Percentiles rank a stretch among this genome's conserved stretches.
Conservation (phyloP, 2,113 vertebrate species). For the Tupaia tana region DNA sequence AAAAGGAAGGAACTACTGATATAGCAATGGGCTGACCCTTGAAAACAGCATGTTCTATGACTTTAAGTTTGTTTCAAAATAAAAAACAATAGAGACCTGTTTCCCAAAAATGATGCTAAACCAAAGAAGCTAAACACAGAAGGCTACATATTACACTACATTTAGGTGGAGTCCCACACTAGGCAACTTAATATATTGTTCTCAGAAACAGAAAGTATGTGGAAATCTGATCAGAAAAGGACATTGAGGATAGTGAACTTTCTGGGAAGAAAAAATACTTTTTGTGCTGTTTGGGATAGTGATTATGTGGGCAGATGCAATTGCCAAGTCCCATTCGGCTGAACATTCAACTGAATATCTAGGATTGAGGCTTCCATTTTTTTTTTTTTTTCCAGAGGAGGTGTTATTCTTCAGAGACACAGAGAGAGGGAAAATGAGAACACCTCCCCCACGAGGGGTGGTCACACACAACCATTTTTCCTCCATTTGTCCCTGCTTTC, state of each 20-base stretch:
- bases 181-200: background rate
- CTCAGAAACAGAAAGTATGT: background rate
- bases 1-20: background rate
- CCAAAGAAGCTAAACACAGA: background rate
- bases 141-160: background rate
- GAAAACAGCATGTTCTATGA: background rate
- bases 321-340: background rate
- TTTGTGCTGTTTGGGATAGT: background rate
- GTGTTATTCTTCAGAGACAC: too few relatives aligned
- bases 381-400: too few relatives aligned
- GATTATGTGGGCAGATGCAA: background rate
- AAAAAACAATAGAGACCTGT: background rate
- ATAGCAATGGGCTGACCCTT: background rate
- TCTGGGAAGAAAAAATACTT: background rate
- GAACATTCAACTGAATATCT: background rate
- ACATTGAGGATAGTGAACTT: background rate
- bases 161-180: background rate
- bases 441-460: too few relatives aligned
- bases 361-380: too few relatives aligned
- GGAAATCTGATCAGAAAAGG: background rate
- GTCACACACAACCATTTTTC: too few relatives aligned
- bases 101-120: background rate
- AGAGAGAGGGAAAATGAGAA: too few relatives aligned
- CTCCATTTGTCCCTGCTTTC: too few relatives aligned
- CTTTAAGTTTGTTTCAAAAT: background rate